Percentiles rank a stretch among this genome's conserved stretches.
Conservation (phyloP, 1,140 invertebrate genomes). For the Microvelia longipes region DNA sequence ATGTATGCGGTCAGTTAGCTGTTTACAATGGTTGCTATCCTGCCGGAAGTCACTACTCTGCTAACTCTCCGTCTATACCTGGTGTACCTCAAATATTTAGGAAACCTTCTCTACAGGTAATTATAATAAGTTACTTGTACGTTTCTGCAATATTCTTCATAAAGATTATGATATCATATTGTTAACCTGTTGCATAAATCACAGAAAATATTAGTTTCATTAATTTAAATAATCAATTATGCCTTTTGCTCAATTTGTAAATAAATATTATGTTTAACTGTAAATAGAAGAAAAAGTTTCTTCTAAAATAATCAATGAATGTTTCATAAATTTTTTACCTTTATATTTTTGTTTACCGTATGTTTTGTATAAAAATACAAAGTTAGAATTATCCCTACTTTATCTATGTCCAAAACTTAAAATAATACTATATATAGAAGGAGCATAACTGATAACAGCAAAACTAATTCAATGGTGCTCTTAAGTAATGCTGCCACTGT, state of each 20-base stretch:
- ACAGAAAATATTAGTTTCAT: background rate
- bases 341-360: too few species aligned
- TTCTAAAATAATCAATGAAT: too few species aligned
- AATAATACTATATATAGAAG: too few species aligned
- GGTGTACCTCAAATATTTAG: slow-evolving; percentile 12
- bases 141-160: background rate
- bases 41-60: slow-evolving; percentile 7
- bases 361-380: too few species aligned
- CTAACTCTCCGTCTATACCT: slow-evolving; percentile 6
- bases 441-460: too few species aligned
- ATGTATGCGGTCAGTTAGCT: slow-evolving; percentile 11
- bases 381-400: too few species aligned
- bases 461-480: too few species aligned
- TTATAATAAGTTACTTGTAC: background rate
- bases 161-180: background rate
- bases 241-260: background rate
- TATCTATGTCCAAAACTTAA: too few species aligned
- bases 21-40: slow-evolving; percentile 17
- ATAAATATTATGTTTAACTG: background rate
- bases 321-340: too few species aligned
- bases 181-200: too few species aligned
- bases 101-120: slow-evolving; percentile 12
- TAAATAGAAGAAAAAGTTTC: background rate
- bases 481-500: too few species aligned
- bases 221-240: background rate